A percentile compares a stretch with the other conserved stretches of the same genome.
These are phyloP conservation scores for Gryllus bimaculatus DNA, from an alignment of 1,140 invertebrate genomes.

Conservation along the genomic window DNA sequence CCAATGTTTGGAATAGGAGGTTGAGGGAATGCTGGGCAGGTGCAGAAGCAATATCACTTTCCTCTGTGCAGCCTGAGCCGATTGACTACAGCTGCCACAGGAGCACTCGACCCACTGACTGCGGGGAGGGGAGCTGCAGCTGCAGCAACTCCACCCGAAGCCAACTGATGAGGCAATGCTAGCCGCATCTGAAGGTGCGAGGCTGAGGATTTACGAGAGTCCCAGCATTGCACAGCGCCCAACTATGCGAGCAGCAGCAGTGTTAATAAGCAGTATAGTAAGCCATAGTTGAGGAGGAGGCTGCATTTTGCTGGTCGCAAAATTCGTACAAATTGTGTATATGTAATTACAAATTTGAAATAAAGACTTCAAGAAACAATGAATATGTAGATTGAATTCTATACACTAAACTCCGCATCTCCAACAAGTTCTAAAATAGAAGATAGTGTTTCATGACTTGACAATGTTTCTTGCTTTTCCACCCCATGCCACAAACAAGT, in stretches of 20 bases:
- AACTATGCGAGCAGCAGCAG: slow-evolving; percentile 26
- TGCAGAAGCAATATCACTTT: slow-evolving; percentile 23
- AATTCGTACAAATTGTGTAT: neutral
- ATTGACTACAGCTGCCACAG: slow-evolving; percentile 32
- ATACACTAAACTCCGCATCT: too few relatives aligned
- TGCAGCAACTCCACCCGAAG: slow-evolving; percentile 19
- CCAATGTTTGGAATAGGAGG: slow-evolving; percentile 13
- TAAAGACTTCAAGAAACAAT: too few relatives aligned
- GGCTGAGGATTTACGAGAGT: slow-evolving; percentile 24
- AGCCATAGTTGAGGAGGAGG: slow-evolving; percentile 16
- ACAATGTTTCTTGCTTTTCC: too few relatives aligned
- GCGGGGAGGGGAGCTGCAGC: slow-evolving; percentile 27
- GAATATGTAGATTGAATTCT: too few relatives aligned
- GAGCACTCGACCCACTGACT: slow-evolving; percentile 29
- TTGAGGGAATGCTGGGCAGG: slow-evolving; percentile 19
- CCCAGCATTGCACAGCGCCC: too few relatives aligned
- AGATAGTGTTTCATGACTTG: too few relatives aligned
- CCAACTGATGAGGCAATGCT: slow-evolving; percentile 24
- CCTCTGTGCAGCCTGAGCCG: slow-evolving; percentile 29
- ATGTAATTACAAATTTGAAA: too few relatives aligned
- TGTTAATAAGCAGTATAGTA: slow-evolving; percentile 23
- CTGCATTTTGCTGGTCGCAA: slow-evolving; percentile 11
- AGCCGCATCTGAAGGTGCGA: slow-evolving; percentile 28
- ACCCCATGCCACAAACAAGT: too few relatives aligned
- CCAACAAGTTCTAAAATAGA: too few relatives aligned